phyloP scores from a whole-genome alignment of 2,888 invertebrate genomes.

The Tolmerus cingulatus region DNA sequence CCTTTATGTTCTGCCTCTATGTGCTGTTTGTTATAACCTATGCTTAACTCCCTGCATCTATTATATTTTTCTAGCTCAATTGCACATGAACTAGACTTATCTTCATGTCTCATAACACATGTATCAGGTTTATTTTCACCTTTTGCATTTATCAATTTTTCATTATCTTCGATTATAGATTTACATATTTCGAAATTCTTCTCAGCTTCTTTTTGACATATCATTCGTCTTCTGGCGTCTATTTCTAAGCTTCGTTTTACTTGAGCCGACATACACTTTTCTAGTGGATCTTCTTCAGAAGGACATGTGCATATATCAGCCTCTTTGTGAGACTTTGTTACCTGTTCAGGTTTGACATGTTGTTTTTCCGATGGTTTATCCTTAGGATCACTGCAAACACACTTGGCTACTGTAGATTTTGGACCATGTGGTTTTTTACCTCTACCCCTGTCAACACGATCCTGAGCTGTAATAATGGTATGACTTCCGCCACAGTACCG shows the following conservation, averaged over 20 bases:
- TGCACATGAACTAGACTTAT: background rate
- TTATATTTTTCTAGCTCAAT: background rate
- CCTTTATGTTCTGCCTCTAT: background rate
- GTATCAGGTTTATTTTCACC: no score
- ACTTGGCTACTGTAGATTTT: background rate
- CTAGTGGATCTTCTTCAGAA: background rate
- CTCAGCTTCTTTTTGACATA: background rate
- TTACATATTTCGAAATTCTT: background rate
- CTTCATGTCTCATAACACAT: background rate
- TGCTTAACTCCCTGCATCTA: background rate
- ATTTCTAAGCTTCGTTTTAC: background rate
- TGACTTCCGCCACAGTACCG: constrained; percentile 83
- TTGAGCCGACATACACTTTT: background rate
- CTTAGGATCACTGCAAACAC: background rate
- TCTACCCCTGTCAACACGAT: constrained; percentile 65
- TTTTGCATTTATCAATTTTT: background rate
- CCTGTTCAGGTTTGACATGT: background rate
- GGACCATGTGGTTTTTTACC: background rate
- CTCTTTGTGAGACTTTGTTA: background rate
- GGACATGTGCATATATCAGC: background rate
- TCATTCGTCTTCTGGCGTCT: background rate
- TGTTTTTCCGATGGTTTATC: background rate
- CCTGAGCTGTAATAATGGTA: constrained; percentile 75
- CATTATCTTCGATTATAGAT: background rate
- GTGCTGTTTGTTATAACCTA: background rate